A percentile compares a stretch with the other conserved stretches of the same genome.
Evolutionary conservation across 2,113 vertebrate genomes (phyloP).

Genomic region (Alces alces): DNA sequence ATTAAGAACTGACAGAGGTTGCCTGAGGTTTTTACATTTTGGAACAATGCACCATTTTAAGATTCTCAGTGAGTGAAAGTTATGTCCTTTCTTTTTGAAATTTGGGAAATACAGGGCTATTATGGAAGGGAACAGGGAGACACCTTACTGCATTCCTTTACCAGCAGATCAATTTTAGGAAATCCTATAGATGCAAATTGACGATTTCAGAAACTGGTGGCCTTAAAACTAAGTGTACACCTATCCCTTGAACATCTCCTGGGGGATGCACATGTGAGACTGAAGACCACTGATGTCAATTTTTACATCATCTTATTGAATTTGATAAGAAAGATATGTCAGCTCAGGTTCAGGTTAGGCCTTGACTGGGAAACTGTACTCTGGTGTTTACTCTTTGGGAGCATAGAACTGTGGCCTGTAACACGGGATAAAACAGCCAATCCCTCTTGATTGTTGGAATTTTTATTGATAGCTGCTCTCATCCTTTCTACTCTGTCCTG

Average conservation of each 20-base stretch:
- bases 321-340: neutral
- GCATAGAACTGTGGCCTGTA: neutral
- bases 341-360: neutral
- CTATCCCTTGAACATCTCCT: neutral
- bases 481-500: neutral
- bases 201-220: conserved; percentile 7
- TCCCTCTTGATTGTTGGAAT: neutral
- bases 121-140: neutral
- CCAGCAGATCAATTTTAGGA: neutral
- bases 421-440: neutral
- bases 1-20: neutral
- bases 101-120: neutral
- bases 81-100: neutral
- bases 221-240: neutral
- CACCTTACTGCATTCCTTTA: neutral
- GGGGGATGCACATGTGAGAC: neutral
- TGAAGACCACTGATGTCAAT: neutral
- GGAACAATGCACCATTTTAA: neutral
- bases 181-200: neutral
- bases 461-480: neutral
- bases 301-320: neutral
- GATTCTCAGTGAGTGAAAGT: neutral
- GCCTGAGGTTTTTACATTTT: neutral
- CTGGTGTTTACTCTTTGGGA: neutral
- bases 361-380: neutral